Conservation (phyloP, 1,140 invertebrate genomes). For the Theocolax elegans region DNA sequence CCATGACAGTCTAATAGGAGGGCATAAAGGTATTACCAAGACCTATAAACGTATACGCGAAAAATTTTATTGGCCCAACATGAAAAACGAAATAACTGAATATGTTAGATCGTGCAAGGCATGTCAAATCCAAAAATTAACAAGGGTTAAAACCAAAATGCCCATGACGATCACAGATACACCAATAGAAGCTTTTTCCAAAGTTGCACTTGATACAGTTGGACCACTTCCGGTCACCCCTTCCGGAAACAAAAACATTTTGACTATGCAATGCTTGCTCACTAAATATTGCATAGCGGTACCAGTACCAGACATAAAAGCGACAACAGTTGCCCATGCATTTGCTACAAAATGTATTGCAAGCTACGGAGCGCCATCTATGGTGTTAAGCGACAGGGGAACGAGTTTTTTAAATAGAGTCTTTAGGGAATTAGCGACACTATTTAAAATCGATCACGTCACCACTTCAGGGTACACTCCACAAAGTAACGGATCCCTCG, state of each 20-base stretch:
- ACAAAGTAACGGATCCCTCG: not conserved
- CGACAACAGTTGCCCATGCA: not conserved
- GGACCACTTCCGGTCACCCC: slow-evolving; percentile 47
- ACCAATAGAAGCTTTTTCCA: no score
- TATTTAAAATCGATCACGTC: not conserved
- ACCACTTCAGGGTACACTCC: no score
- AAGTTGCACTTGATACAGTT: slow-evolving; percentile 29
- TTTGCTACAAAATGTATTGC: not conserved
- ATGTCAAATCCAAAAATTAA: no score
- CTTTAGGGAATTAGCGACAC: not conserved
- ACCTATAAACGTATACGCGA: no score
- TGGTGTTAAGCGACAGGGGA: not conserved
- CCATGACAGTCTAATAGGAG: no score
- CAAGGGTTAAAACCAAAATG: no score
- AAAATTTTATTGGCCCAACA: no score
- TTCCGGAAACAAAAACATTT: slow-evolving; percentile 42
- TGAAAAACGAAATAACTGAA: no score
- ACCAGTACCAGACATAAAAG: slow-evolving; percentile 22
- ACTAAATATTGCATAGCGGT: slow-evolving; percentile 47
- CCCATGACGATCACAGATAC: slow-evolving; percentile 44
- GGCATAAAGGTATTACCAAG: no score
- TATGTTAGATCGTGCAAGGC: no score
- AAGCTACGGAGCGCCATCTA: not conserved
- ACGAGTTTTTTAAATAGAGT: not conserved
- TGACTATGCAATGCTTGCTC: slow-evolving; percentile 52